phyloP scores from a whole-genome alignment of 2,797 vertebrate species.

The Limosa lapponica region DNA sequence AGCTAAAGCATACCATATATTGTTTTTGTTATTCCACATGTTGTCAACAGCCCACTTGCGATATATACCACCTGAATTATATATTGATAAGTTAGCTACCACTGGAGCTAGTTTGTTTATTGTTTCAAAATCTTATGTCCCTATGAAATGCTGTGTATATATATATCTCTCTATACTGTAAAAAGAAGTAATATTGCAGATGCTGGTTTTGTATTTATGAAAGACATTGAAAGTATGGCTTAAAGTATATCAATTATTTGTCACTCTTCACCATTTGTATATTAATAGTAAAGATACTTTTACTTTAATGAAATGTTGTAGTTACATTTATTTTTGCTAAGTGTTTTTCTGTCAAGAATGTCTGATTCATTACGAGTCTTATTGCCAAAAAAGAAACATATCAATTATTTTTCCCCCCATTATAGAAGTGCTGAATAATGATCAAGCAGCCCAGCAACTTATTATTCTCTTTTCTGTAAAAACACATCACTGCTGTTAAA shows the following conservation, averaged over 20 bases:
- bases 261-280: conserved; percentile 85
- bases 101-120: conserved; percentile 69
- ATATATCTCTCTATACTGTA: conserved; percentile 81
- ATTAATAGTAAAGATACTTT: conserved; percentile 86
- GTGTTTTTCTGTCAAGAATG: conserved; percentile 11
- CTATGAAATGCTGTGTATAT: conserved; percentile 79
- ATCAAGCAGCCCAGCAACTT: conserved; percentile 2
- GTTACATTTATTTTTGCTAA: conserved; percentile 71
- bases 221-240: conserved; percentile 82
- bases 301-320: conserved; percentile 80
- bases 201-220: conserved; percentile 86
- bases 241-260: conserved; percentile 81
- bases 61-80: conserved; percentile 67
- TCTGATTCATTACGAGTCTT: neutral
- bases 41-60: conserved; percentile 58
- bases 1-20: conserved; percentile 66
- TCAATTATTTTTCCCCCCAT: neutral
- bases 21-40: conserved; percentile 59
- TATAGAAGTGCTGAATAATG: neutral
- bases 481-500: neutral
- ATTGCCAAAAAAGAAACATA: neutral
- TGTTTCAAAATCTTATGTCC: conserved; percentile 76
- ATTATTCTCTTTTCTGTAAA: conserved; percentile 24
- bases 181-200: conserved; percentile 78
- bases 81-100: conserved; percentile 66